Base-by-base conservation (phyloP, 2,888 invertebrate species). In the Athalia rosae region DNA sequence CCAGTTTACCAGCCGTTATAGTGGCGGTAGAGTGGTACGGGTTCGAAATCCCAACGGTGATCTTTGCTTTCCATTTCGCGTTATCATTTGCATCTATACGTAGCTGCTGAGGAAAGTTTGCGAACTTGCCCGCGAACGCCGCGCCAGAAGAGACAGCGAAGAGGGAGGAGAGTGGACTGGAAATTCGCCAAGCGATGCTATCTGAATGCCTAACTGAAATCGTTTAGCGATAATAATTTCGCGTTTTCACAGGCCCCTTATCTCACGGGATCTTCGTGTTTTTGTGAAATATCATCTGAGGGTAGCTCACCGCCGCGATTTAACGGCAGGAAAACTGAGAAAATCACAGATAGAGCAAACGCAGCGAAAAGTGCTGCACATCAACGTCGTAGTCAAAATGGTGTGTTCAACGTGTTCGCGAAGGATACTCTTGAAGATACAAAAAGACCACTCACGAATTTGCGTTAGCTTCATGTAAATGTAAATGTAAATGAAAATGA, bases 161-260 rank as follows among this genome's bases (percentile, higher is more conserved):
- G 63, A 43, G 28, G 15, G 59, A 45, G 58, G 66, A 47, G 67
- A 56, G 69, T 9, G 13, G 61, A 47, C 80, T 81, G 82, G 82
- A 82, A 61, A 80, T 78, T 77, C 77, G 82, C 82, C 83, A 83
- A 81, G 80, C 81, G 81, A 83, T 82, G 79, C 80, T 81, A 82
- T 83, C 82, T 81, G 77, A 78, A 80, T 81, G 80, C 79, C 82
- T 79, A 79, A 78, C 79, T 77, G 79, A 74, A 79, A 81, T 82
- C 80, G 81, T 79, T 78, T 71, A 76, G 81, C 82, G 81, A 81
- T 82, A 82, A 81, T 77, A 78, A 79, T 79, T 80, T 74, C 45
- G 61, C 48, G 74, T 74, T 74, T 74, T 77, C 77, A 76, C 74
- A 74, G 67, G 71, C 61, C 79, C 77, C 61, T 67, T 76, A 78